These are phyloP conservation scores for Ceratitis capitata DNA, from an alignment of 1,140 invertebrate genomes.

Conservation along the genomic window DNA sequence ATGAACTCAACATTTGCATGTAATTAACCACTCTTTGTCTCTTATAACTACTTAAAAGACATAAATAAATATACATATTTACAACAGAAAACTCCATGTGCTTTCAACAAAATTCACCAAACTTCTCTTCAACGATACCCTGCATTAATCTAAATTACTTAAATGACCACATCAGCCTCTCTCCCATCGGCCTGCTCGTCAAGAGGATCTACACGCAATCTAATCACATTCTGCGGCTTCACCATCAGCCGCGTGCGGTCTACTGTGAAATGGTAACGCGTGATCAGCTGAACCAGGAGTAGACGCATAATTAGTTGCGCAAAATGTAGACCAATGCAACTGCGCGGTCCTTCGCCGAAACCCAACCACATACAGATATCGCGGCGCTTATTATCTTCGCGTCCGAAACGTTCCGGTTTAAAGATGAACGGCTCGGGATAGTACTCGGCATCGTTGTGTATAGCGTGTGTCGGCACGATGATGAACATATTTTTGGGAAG, in stretches of 20 bases:
- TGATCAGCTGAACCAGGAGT: slow-evolving; percentile 65
- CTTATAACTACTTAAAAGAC: too few relatives aligned
- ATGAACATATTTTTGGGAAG: slow-evolving; percentile 61
- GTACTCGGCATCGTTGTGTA: slow-evolving; percentile 66
- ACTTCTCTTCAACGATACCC: background rate
- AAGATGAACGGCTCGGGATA: slow-evolving; percentile 74
- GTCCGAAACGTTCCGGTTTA: slow-evolving; percentile 73
- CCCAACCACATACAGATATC: slow-evolving; percentile 69
- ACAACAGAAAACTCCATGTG: background rate
- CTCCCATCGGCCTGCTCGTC: slow-evolving; percentile 32
- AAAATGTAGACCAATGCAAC: slow-evolving; percentile 70
- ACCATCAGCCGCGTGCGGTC: slow-evolving; percentile 54
- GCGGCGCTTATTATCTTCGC: slow-evolving; percentile 66
- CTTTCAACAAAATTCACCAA: background rate
- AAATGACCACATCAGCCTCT: slow-evolving; percentile 42
- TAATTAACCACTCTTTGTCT: too few relatives aligned
- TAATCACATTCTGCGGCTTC: slow-evolving; percentile 55
- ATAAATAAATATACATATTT: background rate
- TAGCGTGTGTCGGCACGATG: slow-evolving; percentile 61
- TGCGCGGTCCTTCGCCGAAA: slow-evolving; percentile 68
- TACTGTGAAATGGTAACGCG: slow-evolving; percentile 54
- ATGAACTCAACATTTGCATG: too few relatives aligned
- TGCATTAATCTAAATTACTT: background rate
- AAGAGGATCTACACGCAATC: slow-evolving; percentile 52
- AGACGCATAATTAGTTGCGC: slow-evolving; percentile 72